Evolutionary conservation across 2,888 invertebrate genomes (phyloP), one percentile per base, ranked within the genome.

Genomic region (Xanthorhoe designata): DNA sequence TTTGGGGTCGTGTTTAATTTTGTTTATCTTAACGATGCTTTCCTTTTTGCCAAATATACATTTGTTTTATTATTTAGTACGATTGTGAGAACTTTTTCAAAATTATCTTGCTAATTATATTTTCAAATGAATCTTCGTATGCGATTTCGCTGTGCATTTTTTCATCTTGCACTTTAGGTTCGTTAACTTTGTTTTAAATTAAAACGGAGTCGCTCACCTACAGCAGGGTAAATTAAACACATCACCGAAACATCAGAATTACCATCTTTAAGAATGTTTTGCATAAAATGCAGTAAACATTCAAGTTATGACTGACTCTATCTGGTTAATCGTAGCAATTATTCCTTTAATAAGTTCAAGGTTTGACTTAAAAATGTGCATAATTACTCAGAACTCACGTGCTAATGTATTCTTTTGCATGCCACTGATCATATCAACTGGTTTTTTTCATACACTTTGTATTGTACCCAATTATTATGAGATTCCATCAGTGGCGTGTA

Each of bases 401-500:
- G 85, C 80, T 85, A 85, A 86, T 85, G 78, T 86, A 83, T 85
- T 86, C 86, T 81, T 80, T 86, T 75, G 89, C 86, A 87, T 87
- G 88, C 84, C 75, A 70, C 76, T 80, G 90, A 89, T 90, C 69
- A 75, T 86, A 91, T 90, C 89, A 77, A 58, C 61, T 17, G 42
- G 62, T 79, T 76, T 72, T 77, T 79, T 75, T 74, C 76, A 78
- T 64, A 80, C 81, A 81, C 84, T 83, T 81, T 83, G 78, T 77
- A 77, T 78, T 75, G 75, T 79, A 84, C 80, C 85, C 83, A 86
- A 87, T 89, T 88, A 90, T 89, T 87, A 87, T 79, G 77, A 86
- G 89, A 90, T 90, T 80, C 79, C 85, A 90, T 88, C 90, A 71
- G 78, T 87, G 74, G 87, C 90, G 88, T 90, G 83, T 87, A 88